Base-by-base conservation (phyloP, 2,113 vertebrate genomes). In the Cryptomyrus ogoouensis region DNA sequence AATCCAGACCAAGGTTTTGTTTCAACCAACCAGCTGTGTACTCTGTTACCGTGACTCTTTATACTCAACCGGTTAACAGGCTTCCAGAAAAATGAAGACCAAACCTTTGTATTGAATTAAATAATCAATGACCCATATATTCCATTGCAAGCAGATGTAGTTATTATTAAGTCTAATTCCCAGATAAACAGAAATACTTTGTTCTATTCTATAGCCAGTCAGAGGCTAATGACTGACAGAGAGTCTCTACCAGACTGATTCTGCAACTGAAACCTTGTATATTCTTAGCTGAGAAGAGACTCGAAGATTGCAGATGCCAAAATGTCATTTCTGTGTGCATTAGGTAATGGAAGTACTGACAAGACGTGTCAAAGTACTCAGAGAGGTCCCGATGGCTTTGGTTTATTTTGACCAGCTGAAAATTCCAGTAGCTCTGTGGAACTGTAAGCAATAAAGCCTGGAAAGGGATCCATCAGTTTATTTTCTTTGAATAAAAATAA, bases 391-490 rank as follows among this genome's bases (percentile, higher is more conserved):
- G 4, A 27, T 50, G 46, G 49, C n/a, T 85, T 85, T 2, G 10
- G 83, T 86, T 86, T 86, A 50, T 86, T 86, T 49, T 86, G 83
- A 86, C 83, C 21, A 86, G 83, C 21, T 77, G 35, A 80, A 42
- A 80, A 39, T 80, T 80, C 74, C 74, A 80, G 74, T 80, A 80
- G 74, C 74, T 80, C 74, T 19, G 13, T 80, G 35, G 74, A 80
- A 80, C 35, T 80, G 74, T 35, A 80, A 42, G 74, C 12, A 42
- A 80, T 13, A 80, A 42, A 17, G 13, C 35, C 74, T 80, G 35
- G 39, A 80, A 80, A 17, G 74, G 35, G 35, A 39, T 39, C 31
- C 35, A 42, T 42, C 74, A 17, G 31, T 42, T 80, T 80, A 19
- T 42, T 80, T 80, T 80, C 74, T 80, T 80, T 42, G 35, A 42